Evolutionary conservation across 2,888 invertebrate genomes (phyloP), one percentile per base, ranked within the genome.

Genomic region (Drosophila atroscutellata): DNA sequence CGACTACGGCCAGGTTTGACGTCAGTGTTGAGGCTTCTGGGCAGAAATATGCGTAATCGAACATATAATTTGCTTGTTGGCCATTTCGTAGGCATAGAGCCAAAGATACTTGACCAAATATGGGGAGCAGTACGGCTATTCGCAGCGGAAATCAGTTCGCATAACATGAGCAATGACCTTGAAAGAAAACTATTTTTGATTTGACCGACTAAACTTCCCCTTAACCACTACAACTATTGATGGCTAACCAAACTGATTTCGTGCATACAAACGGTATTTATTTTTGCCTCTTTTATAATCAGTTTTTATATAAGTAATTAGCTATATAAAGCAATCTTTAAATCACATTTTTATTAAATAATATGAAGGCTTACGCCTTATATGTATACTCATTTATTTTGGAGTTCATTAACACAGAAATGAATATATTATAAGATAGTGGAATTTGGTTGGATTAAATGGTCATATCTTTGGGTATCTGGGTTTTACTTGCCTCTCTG

Each of bases 81-180:
- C 55, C 2, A 55, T 26, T 13, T 45, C 24, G 2, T 15, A 24
- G 5, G 39, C 8, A 7, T 13, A 11, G 30, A 18, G 49, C 28
- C 50, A 54, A 34, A 76, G 83, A 85, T 80, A 80, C 85, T 90
- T 83, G 85, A 86, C 85, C 85, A 86, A 86, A 86, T 86, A 86
- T 80, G 85, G 85, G 72, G 68, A 62, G 28, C 39, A 20, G 64
- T 58, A 45, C 2, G 8, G 50, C 20, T 24, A 20, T 8, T 24
- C 20, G 57, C 70, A 58, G 39, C 79, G 76, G 77, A 77, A 77
- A 80, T 65, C 32, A 49, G 45, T 72, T 55, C 26, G 62, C 52
- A 39, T n/a, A 42, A 20, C 34, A 13, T 28, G 6, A 15, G 7
- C 32, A 56, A 74, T 55, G 77, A 54, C 72, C 77, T 77, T 80